These are phyloP conservation scores for Stichodactyla helianthus DNA, from an alignment of 64 coral and sea anemone species.

Conservation along the genomic window DNA sequence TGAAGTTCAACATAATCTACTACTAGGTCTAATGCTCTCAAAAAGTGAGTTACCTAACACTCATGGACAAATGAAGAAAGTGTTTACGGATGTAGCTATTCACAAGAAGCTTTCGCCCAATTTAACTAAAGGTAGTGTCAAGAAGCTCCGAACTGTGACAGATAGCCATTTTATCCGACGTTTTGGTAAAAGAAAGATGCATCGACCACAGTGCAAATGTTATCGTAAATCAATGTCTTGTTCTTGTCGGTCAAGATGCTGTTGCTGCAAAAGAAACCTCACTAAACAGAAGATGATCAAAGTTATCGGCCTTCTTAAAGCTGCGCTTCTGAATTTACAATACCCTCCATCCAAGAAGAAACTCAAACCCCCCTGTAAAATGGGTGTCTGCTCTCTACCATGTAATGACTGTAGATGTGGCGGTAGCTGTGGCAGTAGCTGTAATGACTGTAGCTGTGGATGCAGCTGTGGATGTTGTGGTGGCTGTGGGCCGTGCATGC, in stretches of 20 bases:
- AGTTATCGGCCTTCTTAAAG: conserved; percentile 9
- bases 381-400: conserved; percentile 7
- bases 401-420: neutral
- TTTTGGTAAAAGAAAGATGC: neutral
- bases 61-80: no score
- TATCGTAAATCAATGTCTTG: neutral
- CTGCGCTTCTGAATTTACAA: neutral
- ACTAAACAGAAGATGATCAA: conserved; percentile 1
- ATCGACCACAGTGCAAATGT: neutral
- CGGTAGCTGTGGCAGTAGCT: no score
- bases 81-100: no score
- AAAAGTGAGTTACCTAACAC: neutral
- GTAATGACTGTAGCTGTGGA: no score
- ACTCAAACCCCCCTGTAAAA: conserved; percentile 1
- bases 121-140: neutral
- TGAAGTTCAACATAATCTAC: neutral
- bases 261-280: conserved; percentile 22
- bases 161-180: neutral
- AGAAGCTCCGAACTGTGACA: neutral
- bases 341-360: conserved; percentile 17
- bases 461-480: conserved; percentile 18
- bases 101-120: neutral
- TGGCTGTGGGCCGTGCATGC: conserved; percentile 2
- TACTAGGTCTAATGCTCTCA: neutral
- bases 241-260: neutral